Base-by-base conservation (phyloP, 2,113 vertebrate genomes). In the Antigone vipio region DNA sequence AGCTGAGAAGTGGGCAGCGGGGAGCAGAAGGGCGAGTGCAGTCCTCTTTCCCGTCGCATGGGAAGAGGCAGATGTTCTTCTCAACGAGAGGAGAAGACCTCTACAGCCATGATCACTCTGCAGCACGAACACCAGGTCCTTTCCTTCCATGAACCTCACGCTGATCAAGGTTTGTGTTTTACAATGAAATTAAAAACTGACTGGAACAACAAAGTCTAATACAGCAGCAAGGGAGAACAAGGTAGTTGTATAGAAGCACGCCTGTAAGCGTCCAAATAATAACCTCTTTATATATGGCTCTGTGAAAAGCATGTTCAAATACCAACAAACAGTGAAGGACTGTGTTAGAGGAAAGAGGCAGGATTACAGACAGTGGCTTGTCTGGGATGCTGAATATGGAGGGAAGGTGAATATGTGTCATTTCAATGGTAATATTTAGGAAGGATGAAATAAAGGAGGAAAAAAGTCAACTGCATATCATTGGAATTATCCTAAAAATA, bases 41-140 rank as follows among this genome's bases (percentile, higher is more conserved):
- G 34, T 38, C 11, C 17, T 56, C 12, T 47, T 69, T 75, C 18
- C 8, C 14, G 19, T 34, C 2, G 1, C 1, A 0, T 27, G 27
- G 9, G 22, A 47, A 40, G 17, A 38, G 9, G 29, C 18, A 69
- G 62, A 7, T n/a, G 5, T 55, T 62, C 30, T 49, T 15, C 29
- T 38, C 40, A 35, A 9, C 1, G 5, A 55, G 24, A 78, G 7
- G 11, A 73, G 8, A 32, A 47, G 50, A 34, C 9, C 4, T 72
- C 49, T 50, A 40, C 15, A 55, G 26, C 5, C 19, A 4, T 24
- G 8, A 49, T 19, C 18, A 56, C 4, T 5, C 47, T 49, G 17
- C 26, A 77, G 44, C 16, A 52, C 0, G 5, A 73, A 55, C 24
- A 77, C 9, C 23, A 11, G 0, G 5, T 14, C 23, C 6, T 47